These are phyloP conservation scores for Oreortyx pictus DNA, from an alignment of 2,797 vertebrate genomes.

Conservation along the genomic window DNA sequence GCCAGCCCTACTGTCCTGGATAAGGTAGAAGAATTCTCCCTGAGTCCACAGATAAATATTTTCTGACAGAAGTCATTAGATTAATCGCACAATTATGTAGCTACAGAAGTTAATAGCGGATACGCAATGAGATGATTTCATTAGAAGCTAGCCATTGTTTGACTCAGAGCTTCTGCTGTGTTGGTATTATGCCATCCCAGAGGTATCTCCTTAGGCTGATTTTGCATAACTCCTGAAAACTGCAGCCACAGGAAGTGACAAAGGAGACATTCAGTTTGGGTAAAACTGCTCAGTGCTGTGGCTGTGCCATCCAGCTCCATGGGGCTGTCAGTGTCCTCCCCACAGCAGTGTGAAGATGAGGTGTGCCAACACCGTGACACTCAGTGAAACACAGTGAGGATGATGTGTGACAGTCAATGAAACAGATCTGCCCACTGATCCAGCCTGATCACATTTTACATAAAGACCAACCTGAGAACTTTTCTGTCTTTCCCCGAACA, in stretches of 20 bases:
- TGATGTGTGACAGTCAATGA: accelerated
- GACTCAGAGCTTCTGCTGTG: not conserved
- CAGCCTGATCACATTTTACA: not conserved
- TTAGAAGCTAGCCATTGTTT: not conserved
- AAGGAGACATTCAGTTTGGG: not conserved
- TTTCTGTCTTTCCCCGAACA: accelerated
- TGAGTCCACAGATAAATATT: not conserved
- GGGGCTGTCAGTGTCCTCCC: not conserved
- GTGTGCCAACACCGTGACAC: accelerated
- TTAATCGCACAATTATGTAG: not conserved
- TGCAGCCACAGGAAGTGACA: not conserved
- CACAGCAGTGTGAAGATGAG: accelerated
- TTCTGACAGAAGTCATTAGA: not conserved
- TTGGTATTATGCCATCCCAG: not conserved
- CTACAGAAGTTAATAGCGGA: not conserved
- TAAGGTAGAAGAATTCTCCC: not conserved
- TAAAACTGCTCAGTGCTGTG: not conserved
- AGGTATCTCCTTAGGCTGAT: not conserved
- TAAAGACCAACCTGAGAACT: not conserved
- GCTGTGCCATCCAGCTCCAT: not conserved
- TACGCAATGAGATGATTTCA: not conserved
- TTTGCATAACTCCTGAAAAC: not conserved
- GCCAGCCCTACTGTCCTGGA: not conserved
- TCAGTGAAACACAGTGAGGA: not conserved
- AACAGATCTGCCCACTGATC: not conserved